Evolutionary conservation across 2,888 invertebrate genomes (phyloP), one percentile per base, ranked within the genome.

Genomic region (Hymenopus coronatus): DNA sequence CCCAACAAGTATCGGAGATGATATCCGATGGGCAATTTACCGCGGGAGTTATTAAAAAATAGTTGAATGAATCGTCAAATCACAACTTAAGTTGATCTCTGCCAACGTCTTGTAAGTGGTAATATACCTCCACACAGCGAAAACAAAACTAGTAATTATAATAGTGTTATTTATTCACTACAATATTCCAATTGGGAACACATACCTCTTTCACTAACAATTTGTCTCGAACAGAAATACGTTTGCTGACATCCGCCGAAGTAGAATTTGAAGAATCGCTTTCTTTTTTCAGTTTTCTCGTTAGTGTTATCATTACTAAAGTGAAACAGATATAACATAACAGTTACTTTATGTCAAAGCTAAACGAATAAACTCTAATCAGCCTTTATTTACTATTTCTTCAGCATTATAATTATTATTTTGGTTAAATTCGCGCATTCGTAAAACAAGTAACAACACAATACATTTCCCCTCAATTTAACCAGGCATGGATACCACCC

Each of bases 161-260:
- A n/a, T 40, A 2, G 12, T 1, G 12, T 12, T 1, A 12, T 1
- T 12, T 40, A 40, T 40, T 40, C 9, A 12, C 12, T 12, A 40
- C 40, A 9, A 12, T 40, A 40, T 40, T 40, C 40, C 40, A 12
- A 40, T 40, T 40, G 1, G 12, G 40, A 40, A 88, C 40, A 90
- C 90, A 93, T 94, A 96, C 96, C 94, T 98, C 98, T 94, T 97
- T 96, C 84, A 97, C 95, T 89, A 97, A 93, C 88, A 97, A 94
- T 93, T 96, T 96, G 92, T 97, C 97, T 92, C 97, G 94, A 90
- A 97, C 94, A 54, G 97, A 97, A 91, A 96, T 96, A 92, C 97
- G 94, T 93, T 95, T 95, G 89, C 92, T 93, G 81, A 92, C 90
- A 88, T 92, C 91, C 70, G 91, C 82, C 40, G 89, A 82, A 90